A percentile compares a stretch with the other conserved stretches of the same genome.
Evolutionary conservation across 1,140 invertebrate species (phyloP).

Genomic region (Atta colombica): DNA sequence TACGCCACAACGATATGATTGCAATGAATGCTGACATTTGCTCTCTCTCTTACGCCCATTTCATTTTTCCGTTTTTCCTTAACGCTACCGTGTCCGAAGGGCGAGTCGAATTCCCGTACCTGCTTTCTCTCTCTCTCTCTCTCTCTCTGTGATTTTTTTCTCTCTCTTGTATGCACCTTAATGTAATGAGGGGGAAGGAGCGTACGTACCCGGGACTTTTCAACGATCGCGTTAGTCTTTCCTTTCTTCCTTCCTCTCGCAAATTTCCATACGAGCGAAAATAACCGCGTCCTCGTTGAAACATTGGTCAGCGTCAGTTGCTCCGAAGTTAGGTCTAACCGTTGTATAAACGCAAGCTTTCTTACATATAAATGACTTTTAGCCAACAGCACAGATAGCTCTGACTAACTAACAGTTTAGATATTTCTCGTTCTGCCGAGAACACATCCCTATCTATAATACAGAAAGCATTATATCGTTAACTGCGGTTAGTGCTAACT

Average conservation of each 20-base stretch:
- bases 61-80: neutral
- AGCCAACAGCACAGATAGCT: constrained; percentile 36
- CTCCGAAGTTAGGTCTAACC: constrained; percentile 40
- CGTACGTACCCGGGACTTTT: constrained; percentile 41
- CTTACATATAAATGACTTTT: constrained; percentile 45
- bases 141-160: constrained; percentile 8
- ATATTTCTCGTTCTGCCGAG: constrained; percentile 18
- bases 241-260: neutral
- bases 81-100: constrained; percentile 23
- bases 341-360: constrained; percentile 36
- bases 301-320: constrained; percentile 54
- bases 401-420: constrained; percentile 42
- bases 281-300: constrained; percentile 46
- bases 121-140: neutral
- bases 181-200: constrained; percentile 21
- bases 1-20: constrained; percentile 82
- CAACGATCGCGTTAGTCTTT: constrained; percentile 35
- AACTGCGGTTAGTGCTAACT: constrained; percentile 60
- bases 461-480: constrained; percentile 59
- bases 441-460: constrained; percentile 47
- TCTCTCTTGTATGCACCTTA: constrained; percentile 18
- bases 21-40: constrained; percentile 65
- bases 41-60: constrained; percentile 31
- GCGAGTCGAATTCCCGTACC: constrained; percentile 15
- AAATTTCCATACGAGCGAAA: constrained; percentile 30